Percentiles rank a stretch among this genome's conserved stretches.
Evolutionary conservation across 2,888 invertebrate genomes (phyloP).

Genomic region (Tetranychus truncatus): DNA sequence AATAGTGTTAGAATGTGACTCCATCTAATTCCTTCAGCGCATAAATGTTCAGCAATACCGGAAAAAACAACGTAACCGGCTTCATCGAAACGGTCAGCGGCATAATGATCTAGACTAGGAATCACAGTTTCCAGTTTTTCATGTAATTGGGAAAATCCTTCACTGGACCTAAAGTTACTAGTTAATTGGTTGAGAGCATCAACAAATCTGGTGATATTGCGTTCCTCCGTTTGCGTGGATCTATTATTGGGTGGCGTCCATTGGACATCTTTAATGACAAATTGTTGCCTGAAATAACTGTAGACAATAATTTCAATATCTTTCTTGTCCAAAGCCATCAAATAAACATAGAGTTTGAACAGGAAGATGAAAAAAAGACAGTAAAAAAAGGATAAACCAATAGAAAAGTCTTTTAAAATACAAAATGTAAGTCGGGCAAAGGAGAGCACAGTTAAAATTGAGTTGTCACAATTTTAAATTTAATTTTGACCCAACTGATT

Average conservation of each 20-base stretch:
- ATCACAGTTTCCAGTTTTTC: background rate
- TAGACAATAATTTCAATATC: conserved; percentile 7
- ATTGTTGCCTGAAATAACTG: background rate
- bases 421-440: too few relatives aligned
- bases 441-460: too few relatives aligned
- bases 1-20: conserved; percentile 1
- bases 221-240: background rate
- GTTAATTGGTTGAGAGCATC: background rate
- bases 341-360: too few relatives aligned
- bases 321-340: background rate
- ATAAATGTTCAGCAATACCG: conserved; percentile 5
- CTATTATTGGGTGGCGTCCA: conserved; percentile 2
- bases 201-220: background rate
- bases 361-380: too few relatives aligned
- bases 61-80: background rate
- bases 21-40: conserved; percentile 9
- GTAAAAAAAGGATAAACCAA: too few relatives aligned
- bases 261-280: background rate
- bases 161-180: background rate
- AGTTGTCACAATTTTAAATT: too few relatives aligned
- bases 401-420: too few relatives aligned
- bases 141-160: background rate
- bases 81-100: background rate
- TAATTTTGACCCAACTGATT: too few relatives aligned
- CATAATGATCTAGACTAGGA: background rate